Evolutionary conservation across 1,140 invertebrate genomes (phyloP), one percentile per base, ranked within the genome.

Genomic region (Galendromus occidentalis): DNA sequence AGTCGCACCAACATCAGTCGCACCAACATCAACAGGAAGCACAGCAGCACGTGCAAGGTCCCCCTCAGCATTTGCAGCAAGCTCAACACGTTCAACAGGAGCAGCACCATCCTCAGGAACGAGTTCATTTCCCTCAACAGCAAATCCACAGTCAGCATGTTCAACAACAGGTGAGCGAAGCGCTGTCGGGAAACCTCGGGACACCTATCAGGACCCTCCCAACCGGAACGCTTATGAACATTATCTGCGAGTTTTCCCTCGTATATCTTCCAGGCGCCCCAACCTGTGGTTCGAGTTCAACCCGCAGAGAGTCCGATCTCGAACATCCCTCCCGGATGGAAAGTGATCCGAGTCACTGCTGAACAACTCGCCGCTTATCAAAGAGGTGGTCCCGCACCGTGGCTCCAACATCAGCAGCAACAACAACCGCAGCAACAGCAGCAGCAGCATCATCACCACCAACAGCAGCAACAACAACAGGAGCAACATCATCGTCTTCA

Each of bases 361-460:
- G 51, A 59, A 17, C 51, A 59, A 25, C 33, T 59, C n/a, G 51
- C 51, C 22, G 51, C 51, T 59, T 59, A 59, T 25, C 51, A 59
- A 59, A 17, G 51, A 59, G 51, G 51, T 25, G 51, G 51, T 6
- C 51, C 51, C 51, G 51, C 51, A 17, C 51, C 51, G 12, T 59
- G 51, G 51, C 51, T 59, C 51, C 25, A 20, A 28, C 25, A 47
- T 47, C 7, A 4, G 18, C 20, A 47, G 7, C 45, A 47, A 47
- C 4, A 47, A 18, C 7, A 4, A 22, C 45, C 4, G 4, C 45
- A 47, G 14, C 45, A 47, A 22, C 45, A 47, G 45, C 45, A 47
- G 45, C 45, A 59, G 33, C 18, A 47, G 28, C 51, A 59, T 22
- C 51, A 17, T 22, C 14, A 17, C 25, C 14, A 59, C 25, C 51